Percentiles rank a stretch among this genome's conserved stretches.
Evolutionary conservation across 2,113 vertebrate genomes (phyloP).

Genomic region (Gnathochromis pfefferi): DNA sequence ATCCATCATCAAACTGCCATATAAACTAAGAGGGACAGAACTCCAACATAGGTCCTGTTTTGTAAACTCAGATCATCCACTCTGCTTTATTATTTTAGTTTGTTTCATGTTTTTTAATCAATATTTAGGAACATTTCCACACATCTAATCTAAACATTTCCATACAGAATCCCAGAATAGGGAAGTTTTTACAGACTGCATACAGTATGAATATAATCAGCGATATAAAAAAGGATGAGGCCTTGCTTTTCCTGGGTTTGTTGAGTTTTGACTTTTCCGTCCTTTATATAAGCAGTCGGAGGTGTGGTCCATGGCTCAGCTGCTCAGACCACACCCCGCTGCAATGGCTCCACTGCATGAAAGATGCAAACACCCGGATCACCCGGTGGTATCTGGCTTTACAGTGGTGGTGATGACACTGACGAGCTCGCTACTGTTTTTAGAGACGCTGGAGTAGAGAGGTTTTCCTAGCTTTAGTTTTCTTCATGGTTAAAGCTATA

Average conservation of each 20-base stretch:
- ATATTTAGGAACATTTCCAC: not conserved
- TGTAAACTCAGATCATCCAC: not conserved
- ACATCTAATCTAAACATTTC: not conserved
- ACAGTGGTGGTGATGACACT: not conserved
- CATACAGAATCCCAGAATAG: not conserved
- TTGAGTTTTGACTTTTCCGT: not conserved
- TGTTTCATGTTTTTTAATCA: not conserved
- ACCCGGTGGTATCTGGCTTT: not conserved
- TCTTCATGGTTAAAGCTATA: not conserved
- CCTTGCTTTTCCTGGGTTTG: not conserved
- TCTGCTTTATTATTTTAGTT: not conserved
- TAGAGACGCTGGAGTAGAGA: not conserved
- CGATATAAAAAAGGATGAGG: not conserved
- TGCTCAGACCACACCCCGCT: not conserved
- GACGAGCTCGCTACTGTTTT: not conserved
- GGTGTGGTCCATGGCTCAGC: not conserved
- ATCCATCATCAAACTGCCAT: not conserved
- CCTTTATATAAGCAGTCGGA: not conserved
- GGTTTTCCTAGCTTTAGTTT: not conserved
- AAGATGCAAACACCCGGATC: not conserved
- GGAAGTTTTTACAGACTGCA: not conserved
- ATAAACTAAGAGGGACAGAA: not conserved
- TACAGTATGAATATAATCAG: not conserved
- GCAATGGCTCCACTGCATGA: not conserved
- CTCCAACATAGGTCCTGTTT: not conserved